phyloP scores from a whole-genome alignment of 2,113 vertebrate species.

The Grantiella picta region DNA sequence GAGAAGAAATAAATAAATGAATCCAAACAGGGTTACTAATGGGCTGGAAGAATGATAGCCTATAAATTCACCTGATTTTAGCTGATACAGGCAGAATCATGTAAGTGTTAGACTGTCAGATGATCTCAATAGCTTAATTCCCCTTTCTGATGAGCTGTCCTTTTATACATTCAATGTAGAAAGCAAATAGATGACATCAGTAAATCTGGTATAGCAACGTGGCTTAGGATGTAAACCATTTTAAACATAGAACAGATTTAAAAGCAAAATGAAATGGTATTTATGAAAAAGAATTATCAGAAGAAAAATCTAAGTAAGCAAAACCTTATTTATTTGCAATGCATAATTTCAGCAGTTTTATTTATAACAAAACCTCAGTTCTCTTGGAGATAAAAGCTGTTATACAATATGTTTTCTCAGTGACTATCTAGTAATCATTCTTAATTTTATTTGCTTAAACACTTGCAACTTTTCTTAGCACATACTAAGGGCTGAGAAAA shows the following conservation, averaged over 20 bases:
- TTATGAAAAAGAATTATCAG: not conserved
- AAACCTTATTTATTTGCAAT: constrained; percentile 30
- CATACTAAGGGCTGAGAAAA: not conserved
- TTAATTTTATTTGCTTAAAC: constrained; percentile 20
- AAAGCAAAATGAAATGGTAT: not conserved
- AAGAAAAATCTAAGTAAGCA: not conserved
- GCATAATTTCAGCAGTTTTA: not conserved
- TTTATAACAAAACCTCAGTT: not conserved
- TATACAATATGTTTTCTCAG: not conserved
- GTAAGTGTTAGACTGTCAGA: not conserved
- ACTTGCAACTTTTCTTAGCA: not conserved
- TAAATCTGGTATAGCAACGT: not conserved
- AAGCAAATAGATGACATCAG: not conserved
- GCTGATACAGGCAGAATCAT: not conserved
- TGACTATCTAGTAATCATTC: not conserved
- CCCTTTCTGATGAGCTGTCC: not conserved
- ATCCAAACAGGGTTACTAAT: not conserved
- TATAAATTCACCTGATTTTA: not conserved
- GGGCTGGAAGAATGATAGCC: not conserved
- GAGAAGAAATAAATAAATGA: not conserved
- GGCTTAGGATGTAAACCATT: not conserved
- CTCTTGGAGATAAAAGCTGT: constrained; percentile 4
- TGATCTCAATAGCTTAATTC: not conserved
- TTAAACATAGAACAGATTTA: not conserved
- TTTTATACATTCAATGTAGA: not conserved